Evolutionary conservation across 2,113 vertebrate genomes (phyloP).

Genomic region (Vulpes vulpes): DNA sequence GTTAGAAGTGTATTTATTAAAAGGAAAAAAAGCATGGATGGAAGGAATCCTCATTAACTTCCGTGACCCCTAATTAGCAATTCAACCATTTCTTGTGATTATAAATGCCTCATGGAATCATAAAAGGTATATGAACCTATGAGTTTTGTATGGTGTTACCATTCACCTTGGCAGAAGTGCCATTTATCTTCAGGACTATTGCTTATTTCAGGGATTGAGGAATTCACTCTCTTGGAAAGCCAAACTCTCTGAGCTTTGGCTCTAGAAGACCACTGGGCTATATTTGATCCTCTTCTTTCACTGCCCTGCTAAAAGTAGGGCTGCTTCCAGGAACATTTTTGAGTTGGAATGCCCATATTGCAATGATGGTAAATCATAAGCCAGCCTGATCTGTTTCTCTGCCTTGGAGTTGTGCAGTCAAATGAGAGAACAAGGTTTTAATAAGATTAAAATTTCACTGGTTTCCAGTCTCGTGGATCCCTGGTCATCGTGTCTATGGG

Average conservation of each 20-base stretch:
- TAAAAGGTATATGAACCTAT: neutral
- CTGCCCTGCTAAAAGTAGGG: neutral
- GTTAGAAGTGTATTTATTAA: neutral
- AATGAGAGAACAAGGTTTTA: neutral
- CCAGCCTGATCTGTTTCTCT: neutral
- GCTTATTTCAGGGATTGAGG: neutral
- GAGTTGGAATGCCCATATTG: neutral
- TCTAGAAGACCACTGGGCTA: neutral
- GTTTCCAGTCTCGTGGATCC: neutral
- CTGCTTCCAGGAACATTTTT: neutral
- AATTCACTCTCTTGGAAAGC: neutral
- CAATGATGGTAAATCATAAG: neutral
- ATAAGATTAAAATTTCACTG: neutral
- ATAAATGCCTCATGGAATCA: neutral
- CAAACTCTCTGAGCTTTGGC: neutral
- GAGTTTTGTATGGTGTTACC: neutral
- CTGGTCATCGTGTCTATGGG: neutral
- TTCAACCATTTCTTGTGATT: neutral
- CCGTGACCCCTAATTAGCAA: neutral
- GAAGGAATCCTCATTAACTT: neutral
- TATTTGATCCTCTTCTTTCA: neutral
- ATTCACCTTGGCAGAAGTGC: neutral
- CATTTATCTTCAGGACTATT: neutral
- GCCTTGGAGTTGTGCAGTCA: neutral
- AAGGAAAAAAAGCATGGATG: neutral